Evolutionary conservation across 2,888 invertebrate genomes (phyloP), one percentile per base, ranked within the genome.

Genomic region (Neoscelio sp.): DNA sequence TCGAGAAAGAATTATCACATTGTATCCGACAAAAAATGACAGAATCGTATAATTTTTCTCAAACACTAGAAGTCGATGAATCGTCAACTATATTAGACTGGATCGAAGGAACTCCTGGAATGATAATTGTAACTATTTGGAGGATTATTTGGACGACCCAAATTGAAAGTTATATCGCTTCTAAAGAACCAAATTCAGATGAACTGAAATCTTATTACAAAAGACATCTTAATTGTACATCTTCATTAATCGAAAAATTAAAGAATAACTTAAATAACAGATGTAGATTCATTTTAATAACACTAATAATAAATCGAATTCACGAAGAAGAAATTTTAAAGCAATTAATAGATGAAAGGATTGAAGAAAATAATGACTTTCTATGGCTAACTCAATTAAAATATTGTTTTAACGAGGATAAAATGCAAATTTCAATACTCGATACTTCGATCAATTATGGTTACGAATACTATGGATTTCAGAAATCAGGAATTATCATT

Each of bases 141-240:
- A 93, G 93, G 88, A 92, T 95, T 42, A 93, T 92, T 82, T 95
- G 95, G 95, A 95, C 95, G 0, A 86, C 90, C 0, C 92, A 93
- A 81, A 92, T 95, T 10, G 93, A 94, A 54, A 89, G 91, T 8
- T 91, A 91, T 28, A 91, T 93, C 8, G 85, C 84, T 13, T 85
- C 84, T 0, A 88, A 18, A 6, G 6, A 46, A 50, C 26, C 10
- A 0, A 26, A 91, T 2, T 80, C 86, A 0, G 82, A 84, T 50
- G 89, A 91, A 0, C 89, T 94, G 79, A 84, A 87, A 18, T 89
- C 90, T 6, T 92, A 92, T 81, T 90, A 91, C 54, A 85, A 90
- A 2, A 88, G 88, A 38, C 87, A 93, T 1, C 87, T 86, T n/a
- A 85, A 85, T 6, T 93, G 94, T 82, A 88, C 94, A 12, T 91